Conservation (phyloP, 2,888 invertebrate genomes). For the Mellilla xanthometata region DNA sequence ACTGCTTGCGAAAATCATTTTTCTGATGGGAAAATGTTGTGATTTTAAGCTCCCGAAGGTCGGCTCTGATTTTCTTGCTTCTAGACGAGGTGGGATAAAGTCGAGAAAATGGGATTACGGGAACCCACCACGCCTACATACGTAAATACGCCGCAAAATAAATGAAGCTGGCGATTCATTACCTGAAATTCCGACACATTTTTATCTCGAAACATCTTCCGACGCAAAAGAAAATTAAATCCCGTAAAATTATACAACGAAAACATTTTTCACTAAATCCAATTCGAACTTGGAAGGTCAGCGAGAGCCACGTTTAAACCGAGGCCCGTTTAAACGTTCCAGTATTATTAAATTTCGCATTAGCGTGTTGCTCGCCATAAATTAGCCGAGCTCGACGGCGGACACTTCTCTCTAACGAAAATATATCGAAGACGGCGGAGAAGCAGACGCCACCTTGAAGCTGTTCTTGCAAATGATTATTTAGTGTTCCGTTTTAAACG, state of each 20-base stretch:
- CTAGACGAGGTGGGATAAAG: not conserved
- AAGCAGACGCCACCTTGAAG: constrained; percentile 26
- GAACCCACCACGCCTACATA: not conserved
- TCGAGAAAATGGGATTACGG: constrained; percentile 1
- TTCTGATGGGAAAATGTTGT: constrained; percentile 2
- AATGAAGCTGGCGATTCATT: not conserved
- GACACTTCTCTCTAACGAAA: constrained; percentile 53
- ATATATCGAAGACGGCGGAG: constrained; percentile 45
- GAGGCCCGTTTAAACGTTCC: constrained; percentile 32
- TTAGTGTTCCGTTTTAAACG: constrained; percentile 29
- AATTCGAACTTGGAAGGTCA: constrained; percentile 18
- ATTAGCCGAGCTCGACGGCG: constrained; percentile 42
- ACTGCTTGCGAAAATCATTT: constrained; percentile 1
- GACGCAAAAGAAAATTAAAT: constrained; percentile 8
- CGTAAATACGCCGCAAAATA: not conserved
- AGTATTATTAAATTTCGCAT: constrained; percentile 63
- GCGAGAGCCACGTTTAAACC: constrained; percentile 30
- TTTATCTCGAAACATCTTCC: constrained; percentile 1
- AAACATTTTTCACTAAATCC: constrained; percentile 5
- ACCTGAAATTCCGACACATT: not conserved
- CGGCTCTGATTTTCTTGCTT: constrained; percentile 1
- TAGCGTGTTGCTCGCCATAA: constrained; percentile 56
- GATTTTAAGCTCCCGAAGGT: constrained; percentile 2
- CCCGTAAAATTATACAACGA: constrained; percentile 1
- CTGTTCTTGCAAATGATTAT: constrained; percentile 32